phyloP scores from a whole-genome alignment of 2,113 vertebrate species.

The Prunella fulvescens region DNA sequence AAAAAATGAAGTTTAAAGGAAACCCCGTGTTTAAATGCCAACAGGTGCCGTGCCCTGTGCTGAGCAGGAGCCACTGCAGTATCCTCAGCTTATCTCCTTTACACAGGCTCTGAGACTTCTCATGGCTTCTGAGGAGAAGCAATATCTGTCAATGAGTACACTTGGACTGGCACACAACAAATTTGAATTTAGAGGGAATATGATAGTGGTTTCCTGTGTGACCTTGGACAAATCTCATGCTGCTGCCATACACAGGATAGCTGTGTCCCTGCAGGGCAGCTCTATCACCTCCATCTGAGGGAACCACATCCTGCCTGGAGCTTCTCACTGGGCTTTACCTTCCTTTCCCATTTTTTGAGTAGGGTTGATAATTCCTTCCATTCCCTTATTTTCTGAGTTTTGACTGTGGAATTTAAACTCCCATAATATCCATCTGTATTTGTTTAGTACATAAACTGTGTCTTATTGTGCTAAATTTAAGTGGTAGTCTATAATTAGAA shows the following conservation, averaged over 20 bases:
- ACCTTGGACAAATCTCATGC: not conserved
- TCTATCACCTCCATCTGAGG: not conserved
- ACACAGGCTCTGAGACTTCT: not conserved
- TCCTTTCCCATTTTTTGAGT: not conserved
- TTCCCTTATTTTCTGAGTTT: not conserved
- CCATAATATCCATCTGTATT: not conserved
- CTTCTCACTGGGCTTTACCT: not conserved
- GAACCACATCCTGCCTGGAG: rapidly evolving
- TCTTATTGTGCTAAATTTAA: not conserved
- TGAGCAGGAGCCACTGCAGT: not conserved
- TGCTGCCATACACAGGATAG: rapidly evolving
- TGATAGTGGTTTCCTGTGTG: not conserved
- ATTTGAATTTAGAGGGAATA: not conserved
- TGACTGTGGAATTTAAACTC: not conserved
- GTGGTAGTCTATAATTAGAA: not conserved
- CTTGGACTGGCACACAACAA: not conserved
- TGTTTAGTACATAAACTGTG: not conserved
- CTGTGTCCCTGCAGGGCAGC: not conserved
- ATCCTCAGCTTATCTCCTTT: not conserved
- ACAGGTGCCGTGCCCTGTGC: not conserved
- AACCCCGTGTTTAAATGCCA: rapidly evolving
- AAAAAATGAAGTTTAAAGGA: not conserved
- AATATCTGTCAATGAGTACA: not conserved
- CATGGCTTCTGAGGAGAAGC: not conserved
- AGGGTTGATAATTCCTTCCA: not conserved